Percentiles rank a stretch among this genome's conserved stretches.
These are phyloP conservation scores for Macaca nemestrina DNA, from an alignment of 2,113 vertebrate species.

Conservation along the genomic window DNA sequence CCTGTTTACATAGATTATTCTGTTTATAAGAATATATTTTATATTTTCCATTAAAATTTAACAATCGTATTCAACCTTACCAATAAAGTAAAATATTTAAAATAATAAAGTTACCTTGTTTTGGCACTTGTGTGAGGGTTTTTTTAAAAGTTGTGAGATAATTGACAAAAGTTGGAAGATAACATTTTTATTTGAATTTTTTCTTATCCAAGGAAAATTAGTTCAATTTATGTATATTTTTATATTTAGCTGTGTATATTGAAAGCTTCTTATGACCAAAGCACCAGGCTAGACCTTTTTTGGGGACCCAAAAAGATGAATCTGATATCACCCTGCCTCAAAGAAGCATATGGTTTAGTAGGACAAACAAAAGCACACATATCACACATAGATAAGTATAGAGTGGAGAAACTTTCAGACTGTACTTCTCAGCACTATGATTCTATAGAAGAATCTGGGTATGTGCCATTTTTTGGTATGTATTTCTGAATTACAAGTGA, in stretches of 20 bases:
- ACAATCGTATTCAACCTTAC: neutral
- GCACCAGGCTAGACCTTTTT: neutral
- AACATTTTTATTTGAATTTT: slow-evolving; percentile 47
- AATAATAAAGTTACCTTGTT: slow-evolving; percentile 14
- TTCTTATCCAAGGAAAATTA: neutral
- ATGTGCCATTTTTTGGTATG: neutral
- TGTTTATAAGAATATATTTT: slow-evolving; percentile 42
- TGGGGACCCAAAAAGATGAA: neutral
- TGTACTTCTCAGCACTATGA: neutral
- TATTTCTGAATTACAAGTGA: slow-evolving; percentile 20
- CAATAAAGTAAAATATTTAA: slow-evolving; percentile 37
- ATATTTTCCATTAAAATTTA: slow-evolving; percentile 40
- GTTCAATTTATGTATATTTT: neutral
- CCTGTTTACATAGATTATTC: neutral
- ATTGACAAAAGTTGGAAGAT: neutral
- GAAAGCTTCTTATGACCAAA: slow-evolving; percentile 35
- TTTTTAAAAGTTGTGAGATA: neutral
- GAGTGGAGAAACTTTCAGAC: neutral
- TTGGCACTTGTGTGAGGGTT: neutral
- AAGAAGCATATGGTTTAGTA: neutral
- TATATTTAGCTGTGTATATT: neutral
- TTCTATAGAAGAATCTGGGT: neutral
- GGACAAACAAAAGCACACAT: neutral
- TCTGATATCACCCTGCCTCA: neutral
- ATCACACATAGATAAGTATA: neutral